phyloP scores from a whole-genome alignment of 30 jellyfish, hydroid and myxozoan genomes.

The Chrysaora quinquecirrha region DNA sequence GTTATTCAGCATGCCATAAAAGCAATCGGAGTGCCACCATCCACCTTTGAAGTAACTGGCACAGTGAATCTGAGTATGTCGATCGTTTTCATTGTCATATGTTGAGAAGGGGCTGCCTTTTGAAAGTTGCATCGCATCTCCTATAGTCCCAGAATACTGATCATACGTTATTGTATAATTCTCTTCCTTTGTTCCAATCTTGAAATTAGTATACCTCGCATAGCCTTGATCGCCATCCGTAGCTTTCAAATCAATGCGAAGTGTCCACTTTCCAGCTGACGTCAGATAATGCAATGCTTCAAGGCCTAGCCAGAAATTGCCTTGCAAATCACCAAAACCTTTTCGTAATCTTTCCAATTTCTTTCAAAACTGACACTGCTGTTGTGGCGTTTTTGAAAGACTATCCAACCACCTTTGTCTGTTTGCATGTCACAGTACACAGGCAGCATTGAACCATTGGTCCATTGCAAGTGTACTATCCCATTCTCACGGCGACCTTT shows the following conservation, averaged over 20 bases:
- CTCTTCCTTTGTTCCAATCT: neutral
- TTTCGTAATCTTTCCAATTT: neutral
- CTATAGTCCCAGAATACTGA: neutral
- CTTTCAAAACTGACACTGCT: neutral
- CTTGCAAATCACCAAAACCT: neutral
- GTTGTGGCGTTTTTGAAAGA: neutral
- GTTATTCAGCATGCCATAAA: neutral
- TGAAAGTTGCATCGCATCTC: neutral
- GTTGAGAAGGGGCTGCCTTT: neutral
- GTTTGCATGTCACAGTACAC: conserved; percentile 29
- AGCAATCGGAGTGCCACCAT: neutral
- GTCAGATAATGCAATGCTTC: neutral
- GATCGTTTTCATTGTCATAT: neutral
- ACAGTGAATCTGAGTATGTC: neutral
- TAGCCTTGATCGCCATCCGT: neutral
- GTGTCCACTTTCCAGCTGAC: neutral
- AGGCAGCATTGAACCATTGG: neutral
- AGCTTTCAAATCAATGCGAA: neutral
- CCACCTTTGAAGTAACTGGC: neutral
- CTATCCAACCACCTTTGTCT: conserved; percentile 9
- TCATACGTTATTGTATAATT: neutral
- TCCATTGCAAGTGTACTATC: neutral
- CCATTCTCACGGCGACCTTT: neutral
- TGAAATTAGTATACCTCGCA: neutral
- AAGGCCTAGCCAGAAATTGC: neutral